Evolutionary conservation across 2,888 invertebrate genomes (phyloP).

Genomic region (Melitaea athalia): DNA sequence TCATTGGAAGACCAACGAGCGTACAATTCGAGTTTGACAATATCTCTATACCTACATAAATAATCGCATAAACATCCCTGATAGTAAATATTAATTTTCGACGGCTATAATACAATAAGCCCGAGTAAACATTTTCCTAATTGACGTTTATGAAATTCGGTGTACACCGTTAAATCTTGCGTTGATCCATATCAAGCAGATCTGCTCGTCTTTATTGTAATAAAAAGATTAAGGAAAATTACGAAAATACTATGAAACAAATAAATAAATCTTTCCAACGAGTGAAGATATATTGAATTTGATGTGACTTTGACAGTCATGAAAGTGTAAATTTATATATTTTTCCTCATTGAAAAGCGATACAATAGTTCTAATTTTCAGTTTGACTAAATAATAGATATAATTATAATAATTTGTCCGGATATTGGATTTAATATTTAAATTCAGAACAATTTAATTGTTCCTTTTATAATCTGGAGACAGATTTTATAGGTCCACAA

Average conservation of each 20-base stretch:
- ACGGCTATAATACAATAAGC: not conserved
- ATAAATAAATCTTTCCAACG: not conserved
- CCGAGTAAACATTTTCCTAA: constrained; percentile 11
- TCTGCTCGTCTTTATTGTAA: not conserved
- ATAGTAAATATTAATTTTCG: not conserved
- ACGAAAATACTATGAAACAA: not conserved
- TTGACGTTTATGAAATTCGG: constrained; percentile 21
- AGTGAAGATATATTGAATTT: no score
- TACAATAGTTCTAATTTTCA: no score
- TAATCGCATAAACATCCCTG: not conserved
- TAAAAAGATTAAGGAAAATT: not conserved
- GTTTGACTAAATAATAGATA: no score
- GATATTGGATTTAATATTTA: no score
- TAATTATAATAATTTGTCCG: no score
- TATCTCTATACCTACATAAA: not conserved
- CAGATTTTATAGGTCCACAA: no score
- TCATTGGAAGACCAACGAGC: not conserved
- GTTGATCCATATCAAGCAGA: not conserved
- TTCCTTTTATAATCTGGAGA: no score
- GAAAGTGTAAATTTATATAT: no score
- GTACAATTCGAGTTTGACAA: not conserved
- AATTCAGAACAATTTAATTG: no score
- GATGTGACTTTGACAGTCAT: no score
- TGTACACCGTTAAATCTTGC: not conserved
- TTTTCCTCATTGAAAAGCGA: no score